phyloP scores from a whole-genome alignment of 1,140 invertebrate species.

The Harlomillsia oculata region DNA sequence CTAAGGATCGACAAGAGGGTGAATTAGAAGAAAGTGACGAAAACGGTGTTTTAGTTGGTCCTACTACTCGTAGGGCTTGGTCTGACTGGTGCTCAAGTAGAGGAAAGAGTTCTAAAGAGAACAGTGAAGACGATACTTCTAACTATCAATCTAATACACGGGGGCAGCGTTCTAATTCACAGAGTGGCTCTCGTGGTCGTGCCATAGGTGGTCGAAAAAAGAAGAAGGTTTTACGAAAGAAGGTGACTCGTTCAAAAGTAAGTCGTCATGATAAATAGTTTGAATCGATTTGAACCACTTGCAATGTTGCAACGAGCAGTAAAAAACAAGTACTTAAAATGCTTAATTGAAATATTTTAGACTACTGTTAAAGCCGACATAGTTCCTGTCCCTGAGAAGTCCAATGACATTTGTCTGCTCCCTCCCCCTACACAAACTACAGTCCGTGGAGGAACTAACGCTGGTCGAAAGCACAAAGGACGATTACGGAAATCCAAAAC shows the following conservation, averaged over 20 bases:
- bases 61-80: slow-evolving; percentile 63
- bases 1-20: slow-evolving; percentile 22
- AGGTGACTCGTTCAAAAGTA: slow-evolving; percentile 19
- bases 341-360: neutral
- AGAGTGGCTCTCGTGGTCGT: neutral
- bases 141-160: slow-evolving; percentile 7
- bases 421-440: slow-evolving; percentile 36
- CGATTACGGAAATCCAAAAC: slow-evolving; percentile 42
- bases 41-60: slow-evolving; percentile 47
- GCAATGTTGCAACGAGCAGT: too few relatives aligned
- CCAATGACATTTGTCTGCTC: slow-evolving; percentile 31
- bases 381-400: too few relatives aligned
- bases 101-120: slow-evolving; percentile 45
- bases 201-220: slow-evolving; percentile 25
- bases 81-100: slow-evolving; percentile 48
- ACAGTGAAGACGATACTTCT: slow-evolving; percentile 32
- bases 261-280: too few relatives aligned
- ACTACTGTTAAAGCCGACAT: too few relatives aligned
- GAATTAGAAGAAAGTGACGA: slow-evolving; percentile 36
- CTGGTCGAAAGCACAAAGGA: slow-evolving; percentile 41
- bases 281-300: too few relatives aligned
- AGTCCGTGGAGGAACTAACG: slow-evolving; percentile 37
- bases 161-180: slow-evolving; percentile 6
- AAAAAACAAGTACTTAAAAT: too few relatives aligned
- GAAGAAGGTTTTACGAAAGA: slow-evolving; percentile 34